Evolutionary conservation across 2,113 vertebrate genomes (phyloP).

Genomic region (Acanthochromis polyacanthus): DNA sequence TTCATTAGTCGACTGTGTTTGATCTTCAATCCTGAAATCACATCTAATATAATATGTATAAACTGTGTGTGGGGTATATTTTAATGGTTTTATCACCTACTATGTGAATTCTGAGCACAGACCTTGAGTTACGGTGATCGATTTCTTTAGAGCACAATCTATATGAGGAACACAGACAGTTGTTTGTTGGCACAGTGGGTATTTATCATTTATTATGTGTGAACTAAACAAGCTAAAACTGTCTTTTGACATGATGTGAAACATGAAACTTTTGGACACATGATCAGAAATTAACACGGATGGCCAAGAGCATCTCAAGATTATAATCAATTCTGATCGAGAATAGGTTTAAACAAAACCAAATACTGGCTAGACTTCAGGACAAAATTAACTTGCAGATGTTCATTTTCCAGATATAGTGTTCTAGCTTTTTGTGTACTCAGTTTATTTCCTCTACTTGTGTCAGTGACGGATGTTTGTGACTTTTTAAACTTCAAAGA

Average conservation of each 20-base stretch:
- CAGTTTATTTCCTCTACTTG: too few species aligned
- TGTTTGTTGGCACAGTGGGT: background rate
- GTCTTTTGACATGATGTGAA: background rate
- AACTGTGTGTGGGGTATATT: background rate
- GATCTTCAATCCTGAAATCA: slow-evolving; percentile 31
- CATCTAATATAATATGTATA: background rate
- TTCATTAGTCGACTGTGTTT: background rate
- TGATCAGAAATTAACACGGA: too few species aligned
- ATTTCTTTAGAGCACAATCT: slow-evolving; percentile 9
- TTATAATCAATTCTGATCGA: too few species aligned
- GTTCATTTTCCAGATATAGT: background rate
- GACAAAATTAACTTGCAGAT: background rate
- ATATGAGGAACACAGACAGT: background rate
- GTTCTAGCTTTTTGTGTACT: too few species aligned
- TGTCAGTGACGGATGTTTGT: too few species aligned
- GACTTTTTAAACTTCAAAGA: too few species aligned
- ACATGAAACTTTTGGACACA: too few species aligned
- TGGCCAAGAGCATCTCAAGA: too few species aligned
- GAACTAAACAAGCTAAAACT: too few species aligned
- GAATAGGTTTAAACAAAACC: too few species aligned
- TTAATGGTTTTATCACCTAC: background rate
- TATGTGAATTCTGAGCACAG: background rate
- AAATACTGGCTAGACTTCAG: background rate
- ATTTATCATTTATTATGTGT: too few species aligned
- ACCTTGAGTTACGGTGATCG: slow-evolving; percentile 10